Base-by-base conservation (phyloP, 2,888 invertebrate genomes). In the Caenorhabditis becei region DNA sequence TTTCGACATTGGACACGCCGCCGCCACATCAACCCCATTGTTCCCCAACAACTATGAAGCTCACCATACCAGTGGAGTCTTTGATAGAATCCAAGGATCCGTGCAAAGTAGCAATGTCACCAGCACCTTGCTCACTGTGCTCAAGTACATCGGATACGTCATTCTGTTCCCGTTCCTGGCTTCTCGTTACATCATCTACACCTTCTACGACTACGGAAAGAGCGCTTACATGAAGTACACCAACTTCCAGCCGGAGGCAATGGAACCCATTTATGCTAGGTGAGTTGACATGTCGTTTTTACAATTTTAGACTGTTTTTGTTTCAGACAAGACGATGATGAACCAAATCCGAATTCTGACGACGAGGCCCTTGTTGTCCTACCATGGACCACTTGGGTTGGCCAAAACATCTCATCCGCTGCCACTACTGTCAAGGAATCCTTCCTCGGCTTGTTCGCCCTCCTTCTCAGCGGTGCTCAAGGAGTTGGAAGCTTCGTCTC, bases 11-110 rank as follows among this genome's bases (percentile, higher is more conserved):
- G 62, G 65, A 44, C 10, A 58, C 24, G 65, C 56, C 23, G 56
- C 47, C n/a, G 72, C 65, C 37, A 74, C 72, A 1, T 74, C 72
- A 1, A 74, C 72, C 0, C 72, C 72, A 16, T 23, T 74, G 37
- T 5, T 23, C 24, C 35, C 56, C n/a, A 37, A 53, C 20, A 14
- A 16, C 5, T 5, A 26, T 16, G 23, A 23, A 5, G 26, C 10
- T 16, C 7, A 14, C 10, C 32, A 58, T n/a, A 51, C 11, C 10
- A 51, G 23, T 16, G 16, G 23, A 51, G 8, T 51, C 11, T 24
- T 23, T 1, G 23, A 20, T 20, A 58, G 1, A n/a, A 2, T 32
- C 5, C 32, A 56, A 18, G 16, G 8, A 4, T 8, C 3, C 23
- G 51, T 23, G 51, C 20, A 51, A 7, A 51, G 23, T 23, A 14